Percentiles rank a stretch among this genome's conserved stretches.
phyloP scores from a whole-genome alignment of 1,140 invertebrate genomes.

The Delia radicum region DNA sequence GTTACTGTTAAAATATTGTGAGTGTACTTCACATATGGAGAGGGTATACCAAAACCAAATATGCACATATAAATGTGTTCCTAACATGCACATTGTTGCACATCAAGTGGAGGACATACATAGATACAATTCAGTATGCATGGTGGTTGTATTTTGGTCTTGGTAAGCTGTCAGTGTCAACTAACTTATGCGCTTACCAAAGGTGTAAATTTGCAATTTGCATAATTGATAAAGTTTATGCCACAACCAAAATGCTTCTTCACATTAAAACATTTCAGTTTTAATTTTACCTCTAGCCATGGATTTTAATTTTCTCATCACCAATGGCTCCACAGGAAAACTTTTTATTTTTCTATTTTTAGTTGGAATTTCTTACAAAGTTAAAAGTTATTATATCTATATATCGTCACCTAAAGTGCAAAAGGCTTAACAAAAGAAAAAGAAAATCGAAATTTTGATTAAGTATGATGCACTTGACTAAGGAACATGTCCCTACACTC shows the following conservation, averaged over 20 bases:
- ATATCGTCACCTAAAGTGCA: no score
- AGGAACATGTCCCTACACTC: no score
- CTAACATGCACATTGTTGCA: background rate
- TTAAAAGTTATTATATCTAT: no score
- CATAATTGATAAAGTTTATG: conserved; percentile 30
- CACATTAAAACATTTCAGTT: background rate
- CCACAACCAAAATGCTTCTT: background rate
- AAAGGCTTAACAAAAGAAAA: no score
- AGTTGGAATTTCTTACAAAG: background rate
- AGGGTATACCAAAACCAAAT: no score
- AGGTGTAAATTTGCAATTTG: conserved; percentile 29
- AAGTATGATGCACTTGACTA: no score
- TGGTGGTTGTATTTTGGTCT: background rate
- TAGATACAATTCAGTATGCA: no score
- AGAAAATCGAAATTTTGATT: no score
- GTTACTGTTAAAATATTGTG: no score
- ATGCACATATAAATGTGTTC: background rate
- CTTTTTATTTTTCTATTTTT: background rate
- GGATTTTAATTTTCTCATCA: background rate
- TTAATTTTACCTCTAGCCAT: background rate
- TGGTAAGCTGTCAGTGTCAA: background rate
- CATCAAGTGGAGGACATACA: background rate
- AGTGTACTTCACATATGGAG: no score
- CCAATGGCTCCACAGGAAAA: background rate
- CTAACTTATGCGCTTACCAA: background rate